Evolutionary conservation across 2,797 vertebrate species (phyloP), one percentile per base, ranked within the genome.

Genomic region (Hirundo rustica): DNA sequence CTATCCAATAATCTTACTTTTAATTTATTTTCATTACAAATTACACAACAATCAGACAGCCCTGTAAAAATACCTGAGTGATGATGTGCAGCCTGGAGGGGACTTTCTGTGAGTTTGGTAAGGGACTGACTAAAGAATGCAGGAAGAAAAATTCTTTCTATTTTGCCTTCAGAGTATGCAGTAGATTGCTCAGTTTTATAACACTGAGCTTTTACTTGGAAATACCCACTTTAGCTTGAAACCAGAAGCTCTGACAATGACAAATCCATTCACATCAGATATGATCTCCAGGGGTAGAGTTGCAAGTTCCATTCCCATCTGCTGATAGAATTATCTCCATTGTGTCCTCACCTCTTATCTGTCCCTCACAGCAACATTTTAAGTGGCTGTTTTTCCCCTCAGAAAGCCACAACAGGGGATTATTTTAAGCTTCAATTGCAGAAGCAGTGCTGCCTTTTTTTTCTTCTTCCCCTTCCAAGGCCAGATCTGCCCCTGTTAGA

Each of bases 391-490:
- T 96, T 74, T 86, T 67, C 73, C 62, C 42, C 20, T 80, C 68
- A 85, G 58, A 95, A 96, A 92, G 81, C 93, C 91, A 77, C 81
- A 58, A 2, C 0, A 4, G 71, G 42, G 54, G 50, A 71, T 89
- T 88, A 88, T 82, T 96, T 90, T 76, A 76, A 93, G n/a, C 32
- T 81, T 51, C 75, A 92, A 25, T 84, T 92, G 76, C 77, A 96
- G 92, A 88, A 93, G 73, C 62, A 84, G n/a, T 55, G 23, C 40
- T 72, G 23, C 15, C 34, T 26, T 57, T 12, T 12, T 40, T 60
- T 60, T 57, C 15, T 34, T 50, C n/a, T 83, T 73, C 73, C n/a
- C 11, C 9, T 10, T 79, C 64, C 50, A 58, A 78, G 51, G 85
- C 42, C 22, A 50, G 17, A 40, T 70, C 48, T 91, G 48, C 18